phyloP scores from a whole-genome alignment of 2,888 invertebrate genomes.

The Apantesis nais region DNA sequence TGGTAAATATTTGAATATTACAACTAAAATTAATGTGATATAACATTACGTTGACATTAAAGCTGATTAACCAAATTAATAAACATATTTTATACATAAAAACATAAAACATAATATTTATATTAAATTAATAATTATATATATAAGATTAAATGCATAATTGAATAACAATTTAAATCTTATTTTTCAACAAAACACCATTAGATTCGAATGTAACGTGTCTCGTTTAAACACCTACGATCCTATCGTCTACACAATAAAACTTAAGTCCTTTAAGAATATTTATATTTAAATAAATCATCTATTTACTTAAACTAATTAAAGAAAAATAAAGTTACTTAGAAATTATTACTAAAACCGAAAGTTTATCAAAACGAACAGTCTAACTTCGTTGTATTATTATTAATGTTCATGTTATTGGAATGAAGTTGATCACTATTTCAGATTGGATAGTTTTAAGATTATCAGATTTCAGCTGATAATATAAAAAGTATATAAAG shows the following conservation, averaged over 20 bases:
- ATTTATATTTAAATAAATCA: slow-evolving; percentile 33
- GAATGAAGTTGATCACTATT: neutral
- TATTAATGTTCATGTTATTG: slow-evolving; percentile 5
- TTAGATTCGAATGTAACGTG: slow-evolving; percentile 66
- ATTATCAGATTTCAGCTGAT: slow-evolving; percentile 27
- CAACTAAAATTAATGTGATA: slow-evolving; percentile 13
- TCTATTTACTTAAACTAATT: slow-evolving; percentile 29
- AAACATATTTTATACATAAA: slow-evolving; percentile 25
- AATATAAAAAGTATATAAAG: slow-evolving; percentile 18
- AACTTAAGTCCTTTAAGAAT: slow-evolving; percentile 62
- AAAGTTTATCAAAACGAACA: slow-evolving; percentile 13
- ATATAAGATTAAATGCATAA: slow-evolving; percentile 48
- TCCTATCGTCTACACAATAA: slow-evolving; percentile 33
- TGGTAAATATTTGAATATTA: slow-evolving; percentile 6
- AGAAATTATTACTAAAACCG: slow-evolving; percentile 34
- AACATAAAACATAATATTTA: slow-evolving; percentile 19
- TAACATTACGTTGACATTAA: slow-evolving; percentile 31
- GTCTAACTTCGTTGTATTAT: slow-evolving; percentile 27
- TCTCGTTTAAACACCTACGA: slow-evolving; percentile 46
- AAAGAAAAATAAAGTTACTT: slow-evolving; percentile 25
- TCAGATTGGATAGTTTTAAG: neutral
- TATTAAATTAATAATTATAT: slow-evolving; percentile 31
- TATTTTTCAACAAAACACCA: slow-evolving; percentile 59
- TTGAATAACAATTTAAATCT: slow-evolving; percentile 32
- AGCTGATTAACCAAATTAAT: slow-evolving; percentile 49